Conservation (phyloP, 2,113 vertebrate genomes). For the Sciurus niger region DNA sequence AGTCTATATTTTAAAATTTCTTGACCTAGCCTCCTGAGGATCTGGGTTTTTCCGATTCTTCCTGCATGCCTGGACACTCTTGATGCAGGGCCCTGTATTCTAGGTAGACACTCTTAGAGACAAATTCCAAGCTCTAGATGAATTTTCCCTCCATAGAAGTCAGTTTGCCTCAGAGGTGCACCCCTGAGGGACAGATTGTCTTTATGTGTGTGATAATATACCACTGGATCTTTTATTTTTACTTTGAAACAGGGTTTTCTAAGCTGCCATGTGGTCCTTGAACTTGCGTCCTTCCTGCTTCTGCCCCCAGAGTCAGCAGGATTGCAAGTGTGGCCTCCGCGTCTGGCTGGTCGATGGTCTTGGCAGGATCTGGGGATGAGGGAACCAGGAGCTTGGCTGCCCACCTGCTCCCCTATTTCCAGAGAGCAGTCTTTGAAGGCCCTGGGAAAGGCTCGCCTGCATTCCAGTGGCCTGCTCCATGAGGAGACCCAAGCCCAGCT, state of each 20-base stretch:
- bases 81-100: neutral
- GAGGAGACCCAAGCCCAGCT: neutral
- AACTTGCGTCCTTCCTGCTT: no score
- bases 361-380: neutral
- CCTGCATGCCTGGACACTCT: neutral
- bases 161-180: neutral
- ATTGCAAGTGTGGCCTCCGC: no score
- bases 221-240: no score
- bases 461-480: accelerated
- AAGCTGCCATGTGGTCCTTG: no score
- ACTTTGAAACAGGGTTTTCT: no score
- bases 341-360: neutral
- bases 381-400: neutral
- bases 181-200: neutral
- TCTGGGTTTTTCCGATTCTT: no score
- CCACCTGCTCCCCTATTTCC: accelerated
- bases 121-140: neutral
- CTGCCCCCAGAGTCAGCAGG: no score
- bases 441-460: accelerated
- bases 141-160: neutral
- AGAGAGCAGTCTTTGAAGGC: accelerated
- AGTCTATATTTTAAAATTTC: neutral
- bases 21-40: neutral
- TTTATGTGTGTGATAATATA: neutral
- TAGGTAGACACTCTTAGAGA: neutral